These are phyloP conservation scores for Champsocephalus esox DNA, from an alignment of 2,797 vertebrate species.

Conservation along the genomic window DNA sequence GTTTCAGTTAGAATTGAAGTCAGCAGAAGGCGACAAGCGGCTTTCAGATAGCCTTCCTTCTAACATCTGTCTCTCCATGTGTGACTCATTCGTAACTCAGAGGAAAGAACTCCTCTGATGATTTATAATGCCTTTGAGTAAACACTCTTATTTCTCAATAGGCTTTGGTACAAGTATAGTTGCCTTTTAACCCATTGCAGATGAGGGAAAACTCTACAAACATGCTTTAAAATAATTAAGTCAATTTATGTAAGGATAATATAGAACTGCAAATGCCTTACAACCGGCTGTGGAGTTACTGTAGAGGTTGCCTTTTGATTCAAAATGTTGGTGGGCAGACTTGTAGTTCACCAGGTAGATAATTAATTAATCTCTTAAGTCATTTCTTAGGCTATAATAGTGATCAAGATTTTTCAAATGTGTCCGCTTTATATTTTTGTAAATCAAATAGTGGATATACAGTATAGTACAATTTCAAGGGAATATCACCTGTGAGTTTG, in stretches of 20 bases:
- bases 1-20: constrained; percentile 42
- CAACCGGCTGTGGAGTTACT: constrained; percentile 19
- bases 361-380: not conserved
- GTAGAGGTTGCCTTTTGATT: constrained; percentile 15
- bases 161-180: not conserved
- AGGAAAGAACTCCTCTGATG: constrained; percentile 51
- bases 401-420: not conserved
- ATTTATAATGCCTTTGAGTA: constrained; percentile 49
- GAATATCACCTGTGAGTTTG: not conserved
- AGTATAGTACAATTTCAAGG: not conserved
- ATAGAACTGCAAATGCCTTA: constrained; percentile 21
- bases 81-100: constrained; percentile 24
- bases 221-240: constrained; percentile 33
- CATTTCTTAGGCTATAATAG: not conserved
- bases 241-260: constrained; percentile 33
- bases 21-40: constrained; percentile 49
- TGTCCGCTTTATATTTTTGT: not conserved
- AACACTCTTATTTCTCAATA: constrained; percentile 14
- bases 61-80: constrained; percentile 62
- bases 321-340: not conserved
- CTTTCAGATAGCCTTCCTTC: constrained; percentile 28
- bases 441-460: not conserved
- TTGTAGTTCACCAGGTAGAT: too few species aligned
- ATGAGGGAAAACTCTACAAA: constrained; percentile 17
- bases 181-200: constrained; percentile 36